Evolutionary conservation across 2,888 invertebrate genomes (phyloP).

Genomic region (Acrobasis repandana): DNA sequence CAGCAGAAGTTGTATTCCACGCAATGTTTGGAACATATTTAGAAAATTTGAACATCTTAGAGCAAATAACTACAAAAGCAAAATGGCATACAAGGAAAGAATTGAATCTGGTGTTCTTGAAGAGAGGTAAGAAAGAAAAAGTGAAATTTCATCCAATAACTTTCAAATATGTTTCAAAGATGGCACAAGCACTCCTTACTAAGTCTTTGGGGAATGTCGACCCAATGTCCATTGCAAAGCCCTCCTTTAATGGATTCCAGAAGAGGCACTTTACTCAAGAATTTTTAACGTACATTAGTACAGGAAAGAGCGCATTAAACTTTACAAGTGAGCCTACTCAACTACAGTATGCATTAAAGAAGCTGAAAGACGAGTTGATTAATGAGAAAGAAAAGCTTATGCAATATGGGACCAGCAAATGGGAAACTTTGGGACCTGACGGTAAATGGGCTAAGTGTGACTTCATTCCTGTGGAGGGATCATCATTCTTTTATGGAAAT

Average conservation of each 20-base stretch:
- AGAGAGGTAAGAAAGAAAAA: neutral
- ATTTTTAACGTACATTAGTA: slow-evolving; percentile 24
- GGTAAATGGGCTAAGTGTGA: no score
- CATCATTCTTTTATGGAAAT: no score
- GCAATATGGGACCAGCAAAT: neutral
- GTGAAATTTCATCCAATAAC: neutral
- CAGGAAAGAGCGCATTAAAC: slow-evolving; percentile 22
- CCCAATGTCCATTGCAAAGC: neutral
- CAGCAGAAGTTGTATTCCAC: slow-evolving; percentile 31
- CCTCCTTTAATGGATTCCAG: neutral
- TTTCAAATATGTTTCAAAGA: no score
- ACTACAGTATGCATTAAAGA: slow-evolving; percentile 23
- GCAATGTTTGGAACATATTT: slow-evolving; percentile 33
- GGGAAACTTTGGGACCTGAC: no score
- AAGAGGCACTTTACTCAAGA: slow-evolving; percentile 24
- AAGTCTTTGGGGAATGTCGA: neutral
- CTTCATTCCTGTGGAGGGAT: no score
- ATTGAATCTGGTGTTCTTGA: neutral
- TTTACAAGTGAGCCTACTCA: slow-evolving; percentile 21
- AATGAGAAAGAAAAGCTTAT: neutral
- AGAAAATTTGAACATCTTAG: slow-evolving; percentile 24
- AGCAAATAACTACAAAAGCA: slow-evolving; percentile 19
- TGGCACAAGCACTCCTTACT: no score
- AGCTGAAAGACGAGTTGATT: slow-evolving; percentile 20
- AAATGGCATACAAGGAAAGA: neutral